Evolutionary conservation across 64 coral and sea anemone genomes (phyloP), one percentile per base, ranked within the genome.

Genomic region (Dendronephthya gigantea): DNA sequence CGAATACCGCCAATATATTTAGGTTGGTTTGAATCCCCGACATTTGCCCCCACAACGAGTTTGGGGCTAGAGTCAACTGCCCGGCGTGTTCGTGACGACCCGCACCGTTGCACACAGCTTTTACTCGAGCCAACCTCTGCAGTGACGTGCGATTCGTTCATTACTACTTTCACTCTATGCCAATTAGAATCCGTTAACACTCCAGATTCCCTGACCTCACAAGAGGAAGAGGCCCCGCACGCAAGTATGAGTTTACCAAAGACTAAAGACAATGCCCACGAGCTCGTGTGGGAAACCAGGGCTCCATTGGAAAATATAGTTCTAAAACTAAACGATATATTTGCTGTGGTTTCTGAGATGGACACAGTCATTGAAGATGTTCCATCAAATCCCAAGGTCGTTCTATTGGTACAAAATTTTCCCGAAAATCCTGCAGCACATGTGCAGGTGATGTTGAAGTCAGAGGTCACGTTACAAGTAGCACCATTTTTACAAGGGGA

Each of bases 401-500:
- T 79, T 19, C 72, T 79, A 36, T 79, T 12, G 34, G 72, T 79
- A 79, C 72, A 79, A 11, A 15, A 16, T 79, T 39, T 29, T 79
- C 72, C 72, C 22, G 72, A 29, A 19, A 36, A 79, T 79, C 72
- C 72, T 16, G 34, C 72, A 34, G 72, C 72, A 52, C 94, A 97
- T 19, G 72, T 30, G 90, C 94, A 97, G 0, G 91, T 93, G 55
- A 81, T 93, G 55, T 92, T 93, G 17, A 89, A 39, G 38, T 83
- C 43, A 48, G 43, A 32, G 14, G 39, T 40, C n/a, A 84, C 87
- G 8, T n/a, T 35, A 83, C 94, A 97, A 1, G 89, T 84, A 11
- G 89, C 94, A 23, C 90, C 90, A 29, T 97, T 97, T 0, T 68
- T 65, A 81, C 94, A 97, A 9, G 94, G 94, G 34, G 91, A 93